phyloP scores from a whole-genome alignment of 2,888 invertebrate genomes.

The Barypeithes pellucidus region DNA sequence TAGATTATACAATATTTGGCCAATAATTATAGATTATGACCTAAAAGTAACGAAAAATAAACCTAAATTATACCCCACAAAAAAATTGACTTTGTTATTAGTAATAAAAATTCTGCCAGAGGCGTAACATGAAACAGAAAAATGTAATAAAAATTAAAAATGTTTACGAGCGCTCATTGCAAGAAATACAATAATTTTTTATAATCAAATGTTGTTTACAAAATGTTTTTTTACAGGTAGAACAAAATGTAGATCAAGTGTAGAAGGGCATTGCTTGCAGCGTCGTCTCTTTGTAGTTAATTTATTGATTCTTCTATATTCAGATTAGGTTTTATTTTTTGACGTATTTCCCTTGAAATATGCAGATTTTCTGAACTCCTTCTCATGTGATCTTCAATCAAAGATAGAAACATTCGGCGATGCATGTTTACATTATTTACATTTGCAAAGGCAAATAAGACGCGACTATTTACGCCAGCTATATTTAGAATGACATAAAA shows the following conservation, averaged over 20 bases:
- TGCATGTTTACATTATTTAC: slow-evolving; percentile 19
- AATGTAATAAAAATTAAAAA: neutral
- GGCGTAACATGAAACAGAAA: slow-evolving; percentile 16
- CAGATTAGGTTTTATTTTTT: slow-evolving; percentile 26
- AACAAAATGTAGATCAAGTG: slow-evolving; percentile 21
- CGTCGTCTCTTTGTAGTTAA: slow-evolving; percentile 11
- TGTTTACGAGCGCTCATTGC: slow-evolving; percentile 23
- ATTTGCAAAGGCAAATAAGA: slow-evolving; percentile 19
- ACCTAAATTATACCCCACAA: slow-evolving; percentile 9
- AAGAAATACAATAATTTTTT: slow-evolving; percentile 20
- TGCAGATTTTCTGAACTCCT: slow-evolving; percentile 21
- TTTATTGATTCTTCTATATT: slow-evolving; percentile 13
- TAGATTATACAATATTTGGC: slow-evolving; percentile 4
- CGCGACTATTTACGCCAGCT: slow-evolving; percentile 15
- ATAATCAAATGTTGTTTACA: slow-evolving; percentile 30
- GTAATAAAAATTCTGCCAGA: slow-evolving; percentile 25
- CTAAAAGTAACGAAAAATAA: slow-evolving; percentile 14
- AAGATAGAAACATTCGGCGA: slow-evolving; percentile 8
- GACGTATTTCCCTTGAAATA: slow-evolving; percentile 27
- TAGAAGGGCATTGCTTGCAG: slow-evolving; percentile 23
- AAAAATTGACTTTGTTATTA: slow-evolving; percentile 5
- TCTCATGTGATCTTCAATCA: slow-evolving; percentile 27
- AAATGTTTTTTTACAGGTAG: slow-evolving; percentile 29
- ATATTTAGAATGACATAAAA: slow-evolving; percentile 32
- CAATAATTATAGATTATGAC: slow-evolving; percentile 4